phyloP scores from a whole-genome alignment of 92 coral and sea anemone genomes.

The Montipora capitata region DNA sequence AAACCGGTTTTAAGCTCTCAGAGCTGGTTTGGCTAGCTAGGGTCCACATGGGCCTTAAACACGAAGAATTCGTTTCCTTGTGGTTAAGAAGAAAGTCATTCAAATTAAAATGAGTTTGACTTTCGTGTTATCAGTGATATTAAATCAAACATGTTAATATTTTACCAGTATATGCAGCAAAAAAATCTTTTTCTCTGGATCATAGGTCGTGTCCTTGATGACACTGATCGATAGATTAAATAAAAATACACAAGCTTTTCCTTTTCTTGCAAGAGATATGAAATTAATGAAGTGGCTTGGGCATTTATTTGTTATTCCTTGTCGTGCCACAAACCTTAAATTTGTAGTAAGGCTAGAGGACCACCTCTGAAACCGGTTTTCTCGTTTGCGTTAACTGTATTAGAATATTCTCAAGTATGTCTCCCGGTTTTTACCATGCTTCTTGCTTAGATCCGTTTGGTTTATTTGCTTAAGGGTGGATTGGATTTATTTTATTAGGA shows the following conservation, averaged over 20 bases:
- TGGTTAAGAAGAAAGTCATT: background rate
- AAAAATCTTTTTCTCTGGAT: slow-evolving; percentile 9
- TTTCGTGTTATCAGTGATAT: slow-evolving; percentile 3
- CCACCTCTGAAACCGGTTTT: background rate
- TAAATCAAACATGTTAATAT: slow-evolving; percentile 36
- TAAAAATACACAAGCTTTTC: slow-evolving; percentile 12
- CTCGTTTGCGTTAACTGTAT: slow-evolving; percentile 36
- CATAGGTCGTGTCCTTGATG: slow-evolving; percentile 1
- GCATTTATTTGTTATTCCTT: background rate
- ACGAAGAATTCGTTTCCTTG: background rate
- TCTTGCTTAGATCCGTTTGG: slow-evolving; percentile 1
- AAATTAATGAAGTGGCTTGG: slow-evolving; percentile 35
- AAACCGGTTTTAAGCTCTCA: background rate
- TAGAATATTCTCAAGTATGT: slow-evolving; percentile 20
- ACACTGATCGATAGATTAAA: slow-evolving; percentile 29
- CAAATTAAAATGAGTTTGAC: background rate
- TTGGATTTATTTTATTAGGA: background rate
- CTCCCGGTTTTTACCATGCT: background rate
- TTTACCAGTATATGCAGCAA: slow-evolving; percentile 34
- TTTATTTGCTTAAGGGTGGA: slow-evolving; percentile 1
- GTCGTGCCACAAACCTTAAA: background rate
- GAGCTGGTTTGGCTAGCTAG: background rate
- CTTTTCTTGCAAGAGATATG: slow-evolving; percentile 10
- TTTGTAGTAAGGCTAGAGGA: background rate
- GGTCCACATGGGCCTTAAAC: background rate